A percentile compares a stretch with the other conserved stretches of the same genome.
phyloP scores from a whole-genome alignment of 2,797 vertebrate species.

The Pempheris klunzingeri region DNA sequence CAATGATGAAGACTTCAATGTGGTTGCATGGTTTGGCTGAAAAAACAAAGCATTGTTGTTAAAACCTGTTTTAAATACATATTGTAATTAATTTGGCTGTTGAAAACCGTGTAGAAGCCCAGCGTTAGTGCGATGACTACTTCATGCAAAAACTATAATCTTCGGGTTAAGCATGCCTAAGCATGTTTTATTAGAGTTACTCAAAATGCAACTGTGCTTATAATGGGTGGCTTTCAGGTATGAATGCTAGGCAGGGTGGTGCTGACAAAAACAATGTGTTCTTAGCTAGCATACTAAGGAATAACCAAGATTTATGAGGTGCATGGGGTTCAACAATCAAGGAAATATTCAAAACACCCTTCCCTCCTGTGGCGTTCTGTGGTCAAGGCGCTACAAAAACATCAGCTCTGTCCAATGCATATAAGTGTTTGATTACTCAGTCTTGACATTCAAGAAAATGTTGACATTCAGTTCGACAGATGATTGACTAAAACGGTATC shows the following conservation, averaged over 20 bases:
- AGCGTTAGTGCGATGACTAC: not conserved
- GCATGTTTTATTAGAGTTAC: not conserved
- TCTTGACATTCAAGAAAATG: not conserved
- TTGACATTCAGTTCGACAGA: too few species aligned
- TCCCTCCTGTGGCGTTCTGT: not conserved
- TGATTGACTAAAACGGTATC: not conserved
- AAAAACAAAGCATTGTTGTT: too few species aligned
- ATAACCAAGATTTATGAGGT: constrained; percentile 3
- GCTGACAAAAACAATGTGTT: not conserved
- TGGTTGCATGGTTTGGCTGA: too few species aligned
- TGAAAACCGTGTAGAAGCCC: not conserved
- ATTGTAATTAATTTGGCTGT: too few species aligned
- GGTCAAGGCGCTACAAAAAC: not conserved
- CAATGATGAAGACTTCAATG: too few species aligned
- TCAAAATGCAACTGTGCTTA: constrained; percentile 3
- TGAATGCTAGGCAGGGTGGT: too few species aligned
- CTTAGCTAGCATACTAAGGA: not conserved
- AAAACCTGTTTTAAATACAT: too few species aligned
- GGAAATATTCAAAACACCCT: not conserved
- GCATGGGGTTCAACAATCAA: constrained; percentile 1
- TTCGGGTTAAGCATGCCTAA: not conserved
- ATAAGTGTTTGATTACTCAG: not conserved
- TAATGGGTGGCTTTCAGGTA: constrained; percentile 8
- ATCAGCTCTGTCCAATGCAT: not conserved
- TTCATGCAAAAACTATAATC: not conserved